Percentiles rank a stretch among this genome's conserved stretches.
These are phyloP conservation scores for Polia nebulosa DNA, from an alignment of 2,888 invertebrate species.

Conservation along the genomic window DNA sequence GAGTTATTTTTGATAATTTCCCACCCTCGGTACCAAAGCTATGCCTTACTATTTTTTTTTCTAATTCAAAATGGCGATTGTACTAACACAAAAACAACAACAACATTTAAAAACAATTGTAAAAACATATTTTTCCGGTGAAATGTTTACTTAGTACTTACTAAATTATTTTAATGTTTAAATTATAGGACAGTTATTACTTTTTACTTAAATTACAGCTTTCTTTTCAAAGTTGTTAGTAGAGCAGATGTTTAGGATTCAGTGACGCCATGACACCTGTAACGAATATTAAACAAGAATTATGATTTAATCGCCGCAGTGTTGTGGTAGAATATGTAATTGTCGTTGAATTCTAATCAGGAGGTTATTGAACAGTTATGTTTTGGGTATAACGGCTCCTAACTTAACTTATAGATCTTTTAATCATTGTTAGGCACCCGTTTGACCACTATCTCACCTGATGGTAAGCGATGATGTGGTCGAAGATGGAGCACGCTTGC, in stretches of 20 bases:
- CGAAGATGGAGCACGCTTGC: too few relatives aligned
- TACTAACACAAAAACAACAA: too few relatives aligned
- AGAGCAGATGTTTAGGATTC: slow-evolving; percentile 39
- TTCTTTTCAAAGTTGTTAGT: slow-evolving; percentile 39
- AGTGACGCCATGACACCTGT: slow-evolving; percentile 49
- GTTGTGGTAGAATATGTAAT: slow-evolving; percentile 12
- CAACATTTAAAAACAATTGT: too few relatives aligned
- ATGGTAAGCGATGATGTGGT: too few relatives aligned
- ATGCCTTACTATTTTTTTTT: not conserved
- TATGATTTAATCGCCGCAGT: slow-evolving; percentile 43
- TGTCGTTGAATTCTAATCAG: slow-evolving; percentile 19
- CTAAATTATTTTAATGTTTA: slow-evolving; percentile 13
- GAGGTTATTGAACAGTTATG: not conserved
- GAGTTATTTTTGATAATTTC: too few relatives aligned
- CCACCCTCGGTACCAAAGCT: not conserved
- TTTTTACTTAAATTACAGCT: slow-evolving; percentile 17
- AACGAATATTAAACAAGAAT: slow-evolving; percentile 37
- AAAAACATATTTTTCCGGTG: not conserved
- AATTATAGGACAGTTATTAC: not conserved
- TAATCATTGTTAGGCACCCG: too few relatives aligned
- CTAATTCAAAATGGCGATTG: too few relatives aligned
- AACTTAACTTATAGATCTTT: not conserved
- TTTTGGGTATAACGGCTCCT: not conserved
- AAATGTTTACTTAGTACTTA: not conserved
- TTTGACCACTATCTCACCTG: too few relatives aligned